A percentile compares a stretch with the other conserved stretches of the same genome.
Evolutionary conservation across 1,140 invertebrate genomes (phyloP).

Genomic region (Myzus persicae): DNA sequence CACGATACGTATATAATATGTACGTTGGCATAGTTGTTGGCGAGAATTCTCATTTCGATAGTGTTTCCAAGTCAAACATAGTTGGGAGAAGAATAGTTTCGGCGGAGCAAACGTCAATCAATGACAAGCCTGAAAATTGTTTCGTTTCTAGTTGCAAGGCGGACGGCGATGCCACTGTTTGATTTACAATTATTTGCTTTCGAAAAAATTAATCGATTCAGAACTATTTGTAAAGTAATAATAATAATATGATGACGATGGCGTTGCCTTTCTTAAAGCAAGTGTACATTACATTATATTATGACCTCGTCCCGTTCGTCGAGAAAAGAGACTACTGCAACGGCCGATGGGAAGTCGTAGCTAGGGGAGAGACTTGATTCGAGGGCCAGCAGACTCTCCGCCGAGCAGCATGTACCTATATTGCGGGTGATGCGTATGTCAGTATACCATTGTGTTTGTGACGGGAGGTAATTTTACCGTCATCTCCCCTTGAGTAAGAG

Average conservation of each 20-base stretch:
- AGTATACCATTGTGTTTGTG: neutral
- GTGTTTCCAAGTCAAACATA: conserved; percentile 6
- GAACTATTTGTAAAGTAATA: neutral
- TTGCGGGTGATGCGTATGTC: neutral
- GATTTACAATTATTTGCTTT: neutral
- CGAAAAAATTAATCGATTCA: neutral
- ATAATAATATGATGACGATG: neutral
- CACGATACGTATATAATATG: neutral
- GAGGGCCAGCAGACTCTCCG: neutral
- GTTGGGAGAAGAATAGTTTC: neutral
- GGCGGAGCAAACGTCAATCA: neutral
- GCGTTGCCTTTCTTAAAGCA: neutral
- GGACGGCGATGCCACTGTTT: neutral
- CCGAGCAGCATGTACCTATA: neutral
- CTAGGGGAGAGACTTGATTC: neutral
- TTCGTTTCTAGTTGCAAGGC: neutral
- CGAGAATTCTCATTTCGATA: conserved; percentile 5
- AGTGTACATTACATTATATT: neutral
- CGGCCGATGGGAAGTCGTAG: too few species aligned
- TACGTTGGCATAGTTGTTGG: neutral
- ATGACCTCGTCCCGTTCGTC: neutral
- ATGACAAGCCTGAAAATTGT: neutral
- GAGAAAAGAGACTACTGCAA: neutral
- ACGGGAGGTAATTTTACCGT: neutral
- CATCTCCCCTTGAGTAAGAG: neutral